phyloP scores from a whole-genome alignment of 2,113 vertebrate genomes.

The Cervus canadensis region DNA sequence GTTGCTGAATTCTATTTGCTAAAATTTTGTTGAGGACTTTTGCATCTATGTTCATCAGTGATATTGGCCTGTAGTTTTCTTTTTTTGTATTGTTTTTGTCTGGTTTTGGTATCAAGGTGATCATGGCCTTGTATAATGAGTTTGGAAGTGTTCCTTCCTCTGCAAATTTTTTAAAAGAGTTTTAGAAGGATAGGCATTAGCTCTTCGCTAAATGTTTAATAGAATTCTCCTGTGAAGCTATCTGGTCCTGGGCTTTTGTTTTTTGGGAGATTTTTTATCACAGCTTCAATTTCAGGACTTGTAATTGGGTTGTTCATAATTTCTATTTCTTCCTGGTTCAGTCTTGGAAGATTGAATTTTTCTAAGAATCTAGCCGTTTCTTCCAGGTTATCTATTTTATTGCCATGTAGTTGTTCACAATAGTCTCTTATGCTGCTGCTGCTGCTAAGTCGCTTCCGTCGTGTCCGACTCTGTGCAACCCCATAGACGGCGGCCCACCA shows the following conservation, averaged over 20 bases:
- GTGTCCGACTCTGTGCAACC: no score
- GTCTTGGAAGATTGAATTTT: neutral
- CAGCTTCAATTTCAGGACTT: neutral
- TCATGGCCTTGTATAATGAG: neutral
- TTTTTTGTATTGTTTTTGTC: neutral
- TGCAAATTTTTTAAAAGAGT: neutral
- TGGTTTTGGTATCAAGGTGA: neutral
- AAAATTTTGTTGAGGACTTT: neutral
- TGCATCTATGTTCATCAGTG: neutral
- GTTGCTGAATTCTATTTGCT: neutral
- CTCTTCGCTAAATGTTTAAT: neutral
- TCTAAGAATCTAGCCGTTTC: neutral
- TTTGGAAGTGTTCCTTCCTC: neutral
- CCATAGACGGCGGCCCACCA: no score
- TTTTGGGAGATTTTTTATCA: neutral
- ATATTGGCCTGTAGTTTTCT: neutral
- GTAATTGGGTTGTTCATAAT: neutral
- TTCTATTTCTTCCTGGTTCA: neutral
- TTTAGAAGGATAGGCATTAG: neutral
- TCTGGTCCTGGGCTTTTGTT: neutral
- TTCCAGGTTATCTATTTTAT: neutral
- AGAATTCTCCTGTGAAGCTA: neutral
- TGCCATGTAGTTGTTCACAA: neutral
- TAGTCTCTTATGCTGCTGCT: no score
- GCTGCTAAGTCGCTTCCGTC: no score